Conservation (phyloP, 92 coral and sea anemone species). For the Heteractis magnifica region DNA sequence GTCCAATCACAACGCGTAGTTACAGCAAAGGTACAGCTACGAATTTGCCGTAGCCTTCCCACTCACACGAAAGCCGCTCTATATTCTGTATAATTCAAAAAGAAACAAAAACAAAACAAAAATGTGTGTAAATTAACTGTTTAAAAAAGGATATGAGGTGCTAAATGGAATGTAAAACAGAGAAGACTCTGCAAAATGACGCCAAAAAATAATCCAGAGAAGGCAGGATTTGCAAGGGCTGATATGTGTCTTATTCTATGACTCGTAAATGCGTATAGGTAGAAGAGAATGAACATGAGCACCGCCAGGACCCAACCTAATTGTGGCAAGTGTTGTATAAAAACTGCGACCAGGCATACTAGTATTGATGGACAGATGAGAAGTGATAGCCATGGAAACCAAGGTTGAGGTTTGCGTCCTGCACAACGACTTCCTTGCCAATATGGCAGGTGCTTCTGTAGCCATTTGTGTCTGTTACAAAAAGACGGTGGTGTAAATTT, state of each 20-base stretch:
- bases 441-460: constrained; percentile 60
- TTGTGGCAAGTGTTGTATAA: constrained; percentile 43
- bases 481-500: no score
- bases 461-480: constrained; percentile 64
- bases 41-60: neutral
- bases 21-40: neutral
- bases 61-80: no score
- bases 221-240: constrained; percentile 74
- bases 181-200: constrained; percentile 69
- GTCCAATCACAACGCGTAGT: no score
- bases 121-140: no score
- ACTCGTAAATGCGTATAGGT: constrained; percentile 59
- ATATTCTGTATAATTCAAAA: no score
- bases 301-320: constrained; percentile 41
- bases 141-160: constrained; percentile 87
- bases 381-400: constrained; percentile 78
- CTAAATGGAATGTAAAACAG: constrained; percentile 58
- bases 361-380: constrained; percentile 58
- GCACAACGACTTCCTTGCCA: constrained; percentile 78
- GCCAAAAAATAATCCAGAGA: constrained; percentile 88
- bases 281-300: constrained; percentile 31
- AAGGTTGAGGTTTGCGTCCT: constrained; percentile 58
- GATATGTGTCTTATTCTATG: constrained; percentile 85
- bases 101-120: no score
- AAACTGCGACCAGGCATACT: constrained; percentile 43